phyloP scores from a whole-genome alignment of 2,797 vertebrate genomes.

The Leptoclinus maculatus region DNA sequence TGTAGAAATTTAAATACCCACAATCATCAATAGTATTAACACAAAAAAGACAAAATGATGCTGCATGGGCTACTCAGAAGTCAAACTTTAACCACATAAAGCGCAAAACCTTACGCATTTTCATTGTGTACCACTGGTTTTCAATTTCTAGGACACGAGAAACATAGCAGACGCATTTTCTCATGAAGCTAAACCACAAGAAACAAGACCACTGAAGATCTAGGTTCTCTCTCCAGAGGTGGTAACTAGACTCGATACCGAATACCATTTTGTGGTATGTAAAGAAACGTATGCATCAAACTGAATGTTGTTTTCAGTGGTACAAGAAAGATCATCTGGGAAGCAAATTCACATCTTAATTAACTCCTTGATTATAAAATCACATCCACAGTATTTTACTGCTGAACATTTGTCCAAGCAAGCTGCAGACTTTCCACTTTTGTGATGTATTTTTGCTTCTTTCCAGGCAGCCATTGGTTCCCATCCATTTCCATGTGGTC shows the following conservation, averaged over 20 bases:
- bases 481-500: background rate
- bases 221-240: background rate
- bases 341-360: background rate
- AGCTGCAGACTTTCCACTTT: background rate
- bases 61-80: background rate
- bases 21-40: background rate
- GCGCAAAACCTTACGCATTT: background rate
- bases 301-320: background rate
- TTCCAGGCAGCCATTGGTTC: background rate
- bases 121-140: background rate
- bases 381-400: background rate
- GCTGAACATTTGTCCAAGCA: background rate
- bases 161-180: constrained; percentile 18
- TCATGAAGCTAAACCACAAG: constrained; percentile 17
- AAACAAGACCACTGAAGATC: background rate
- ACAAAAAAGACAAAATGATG: background rate
- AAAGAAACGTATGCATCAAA: background rate
- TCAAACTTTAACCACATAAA: background rate
- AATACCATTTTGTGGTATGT: background rate
- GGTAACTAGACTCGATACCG: no score
- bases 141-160: constrained; percentile 30
- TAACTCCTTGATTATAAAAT: background rate
- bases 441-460: background rate
- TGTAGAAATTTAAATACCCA: background rate
- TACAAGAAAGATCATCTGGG: background rate